Base-by-base conservation (phyloP, 2,888 invertebrate species). In the Isoperla grammatica region DNA sequence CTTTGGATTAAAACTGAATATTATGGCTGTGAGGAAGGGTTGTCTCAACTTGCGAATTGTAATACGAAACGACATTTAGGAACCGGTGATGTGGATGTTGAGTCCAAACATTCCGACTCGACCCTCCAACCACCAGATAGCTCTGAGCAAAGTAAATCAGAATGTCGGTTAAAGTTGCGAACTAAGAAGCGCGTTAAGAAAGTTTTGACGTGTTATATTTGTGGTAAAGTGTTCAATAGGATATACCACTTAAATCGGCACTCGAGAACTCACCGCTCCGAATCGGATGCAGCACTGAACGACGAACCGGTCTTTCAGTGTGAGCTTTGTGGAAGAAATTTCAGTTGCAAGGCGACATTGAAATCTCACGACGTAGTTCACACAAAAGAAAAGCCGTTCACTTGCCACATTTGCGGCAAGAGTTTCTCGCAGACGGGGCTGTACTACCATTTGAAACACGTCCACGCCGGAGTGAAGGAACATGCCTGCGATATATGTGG, bases 391-490 rank as follows among this genome's bases (percentile, higher is more conserved):
- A 75, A 82, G 50, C 82, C 84, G 1, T 84, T 80, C 71, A 81
- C 82, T 1, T 85, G 85, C 68, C 83, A 85, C 70, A 69, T 83
- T 19, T 85, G 85, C 70, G 85, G 84, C 2, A 83, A 82, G 66
- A 81, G 39, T 2, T 53, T 39, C 39, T 53, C 53, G 2, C 53
- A 53, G n/a, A 53, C 53, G 11, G 53, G 53, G 8, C 19, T 37
- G 19, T 74, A 74, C 17, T 74, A 81, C 0, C 83, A 84, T 70
- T 68, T 75, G 2, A 74, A 75, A 20, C 75, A 78, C 13, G 66
- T 77, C 53, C 83, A 83, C 71, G 67, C 70, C 2, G 68, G 71
- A 0, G 69, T 71, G 1, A 77, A 79, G 11, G 78, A 79, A 4
- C 76, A 78, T 69, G 63, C 66, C 8, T 83, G 83, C 69, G 68